Evolutionary conservation across 2,113 vertebrate species (phyloP), one percentile per base, ranked within the genome.

Genomic region (Hemiprocne comata): DNA sequence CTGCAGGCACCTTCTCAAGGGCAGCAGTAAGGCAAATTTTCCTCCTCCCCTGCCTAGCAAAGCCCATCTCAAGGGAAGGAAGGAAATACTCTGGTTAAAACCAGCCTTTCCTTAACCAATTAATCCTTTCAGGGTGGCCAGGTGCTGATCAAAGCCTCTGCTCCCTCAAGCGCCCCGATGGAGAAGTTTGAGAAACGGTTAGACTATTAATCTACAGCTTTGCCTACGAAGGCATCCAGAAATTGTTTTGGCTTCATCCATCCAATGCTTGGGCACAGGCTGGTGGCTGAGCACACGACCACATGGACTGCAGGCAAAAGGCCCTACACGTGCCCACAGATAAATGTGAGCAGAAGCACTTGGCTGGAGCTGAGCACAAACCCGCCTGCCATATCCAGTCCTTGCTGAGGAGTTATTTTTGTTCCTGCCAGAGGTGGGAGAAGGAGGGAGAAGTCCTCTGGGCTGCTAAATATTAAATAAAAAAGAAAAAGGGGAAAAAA

Each of bases 391-490:
- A 77, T 34, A 88, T 31, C 34, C 71, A 65, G 38, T 16, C 76
- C 86, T 88, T 67, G 48, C 60, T 67, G 34, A 67, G 51, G 34
- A 92, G 89, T 48, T 94, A 94, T 93, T 94, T 95, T 94, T 92
- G 50, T 20, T 90, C 53, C 86, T 94, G 69, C 3, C 65, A 95
- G 89, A 92, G 69, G 88, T 88, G 46, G 23, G n/a, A 89, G 76
- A 87, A 84, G 46, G 60, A 86, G 50, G 40, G 34, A 92, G 26
- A 94, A 92, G 69, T 88, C 76, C 72, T 90, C 76, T 15, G 8
- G 83, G 88, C 34, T 77, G n/a, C 85, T 97, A 95, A 96, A 96
- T 88, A 96, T 94, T 96, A 93, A 93, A 96, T 83, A 80, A 96
- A 95, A 93, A 90, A 11, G 25, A 28, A 80, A 86, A 94, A 40